Percentiles rank a stretch among this genome's conserved stretches.
phyloP scores from a whole-genome alignment of 2,113 vertebrate species.

The Chlamydotis undulata region DNA sequence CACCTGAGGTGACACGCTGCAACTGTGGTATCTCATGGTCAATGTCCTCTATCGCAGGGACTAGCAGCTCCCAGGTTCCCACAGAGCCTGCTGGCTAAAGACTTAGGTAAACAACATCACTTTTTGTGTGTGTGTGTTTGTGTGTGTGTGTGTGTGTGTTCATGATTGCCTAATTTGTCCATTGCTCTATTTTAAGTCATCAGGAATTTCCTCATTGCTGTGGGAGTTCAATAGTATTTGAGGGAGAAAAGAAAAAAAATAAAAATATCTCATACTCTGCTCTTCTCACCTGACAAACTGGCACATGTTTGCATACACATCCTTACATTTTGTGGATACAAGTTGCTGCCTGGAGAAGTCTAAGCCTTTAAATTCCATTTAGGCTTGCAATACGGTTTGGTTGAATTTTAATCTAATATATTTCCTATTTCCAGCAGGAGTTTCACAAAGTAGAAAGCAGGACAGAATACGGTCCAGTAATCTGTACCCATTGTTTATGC shows the following conservation, averaged over 20 bases:
- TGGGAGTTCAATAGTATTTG: not conserved
- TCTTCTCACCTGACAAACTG: not conserved
- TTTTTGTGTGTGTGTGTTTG: no score
- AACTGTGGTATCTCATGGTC: not conserved
- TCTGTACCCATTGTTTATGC: not conserved
- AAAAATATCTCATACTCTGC: not conserved
- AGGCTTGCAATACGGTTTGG: not conserved
- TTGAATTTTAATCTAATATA: not conserved
- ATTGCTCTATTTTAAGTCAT: not conserved
- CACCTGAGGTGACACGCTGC: rapidly evolving
- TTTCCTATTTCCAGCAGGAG: not conserved
- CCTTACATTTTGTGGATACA: not conserved
- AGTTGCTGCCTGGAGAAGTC: not conserved
- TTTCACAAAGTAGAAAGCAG: not conserved
- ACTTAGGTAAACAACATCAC: not conserved
- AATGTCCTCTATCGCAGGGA: not conserved
- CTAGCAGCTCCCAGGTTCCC: rapidly evolving
- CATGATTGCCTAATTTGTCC: not conserved
- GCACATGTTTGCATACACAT: not conserved
- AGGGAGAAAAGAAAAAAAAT: not conserved
- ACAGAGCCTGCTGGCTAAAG: not conserved
- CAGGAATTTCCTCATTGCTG: not conserved
- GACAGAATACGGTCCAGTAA: not conserved
- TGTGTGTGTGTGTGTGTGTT: no score
- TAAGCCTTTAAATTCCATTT: not conserved